These are phyloP conservation scores for Acrossocheilus wenchowensis DNA, from an alignment of 2,797 vertebrate species.

Conservation along the genomic window DNA sequence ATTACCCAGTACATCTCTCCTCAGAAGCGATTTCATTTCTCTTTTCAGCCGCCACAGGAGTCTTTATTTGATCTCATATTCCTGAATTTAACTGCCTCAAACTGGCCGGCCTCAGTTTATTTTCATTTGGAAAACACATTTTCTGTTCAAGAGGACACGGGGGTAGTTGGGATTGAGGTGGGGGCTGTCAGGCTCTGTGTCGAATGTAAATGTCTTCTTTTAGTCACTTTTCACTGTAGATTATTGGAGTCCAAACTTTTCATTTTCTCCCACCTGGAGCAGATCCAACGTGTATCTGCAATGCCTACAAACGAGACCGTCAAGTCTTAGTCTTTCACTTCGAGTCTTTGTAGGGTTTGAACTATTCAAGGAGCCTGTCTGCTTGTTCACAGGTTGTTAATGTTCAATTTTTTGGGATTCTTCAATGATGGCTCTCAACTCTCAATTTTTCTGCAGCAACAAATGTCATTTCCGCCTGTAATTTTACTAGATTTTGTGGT, in stretches of 20 bases:
- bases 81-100: conserved; percentile 80
- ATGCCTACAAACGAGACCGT: background rate
- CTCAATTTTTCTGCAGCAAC: background rate
- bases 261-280: conserved; percentile 57
- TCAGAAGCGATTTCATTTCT: conserved; percentile 84
- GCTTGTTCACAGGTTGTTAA: background rate
- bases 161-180: conserved; percentile 66
- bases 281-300: conserved; percentile 31
- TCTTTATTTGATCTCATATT: conserved; percentile 89
- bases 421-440: background rate
- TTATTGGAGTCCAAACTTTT: conserved; percentile 72
- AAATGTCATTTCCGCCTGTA: background rate
- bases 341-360: background rate
- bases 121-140: conserved; percentile 89
- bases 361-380: conserved; percentile 12
- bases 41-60: conserved; percentile 81
- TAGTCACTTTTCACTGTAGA: conserved; percentile 66
- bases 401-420: background rate
- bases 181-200: conserved; percentile 70
- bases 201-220: conserved; percentile 77
- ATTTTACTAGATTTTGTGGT: background rate
- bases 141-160: conserved; percentile 77
- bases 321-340: conserved; percentile 19
- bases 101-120: conserved; percentile 81
- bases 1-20: conserved; percentile 83